phyloP scores from a whole-genome alignment of 1,140 invertebrate genomes.

The Grapholita molesta region DNA sequence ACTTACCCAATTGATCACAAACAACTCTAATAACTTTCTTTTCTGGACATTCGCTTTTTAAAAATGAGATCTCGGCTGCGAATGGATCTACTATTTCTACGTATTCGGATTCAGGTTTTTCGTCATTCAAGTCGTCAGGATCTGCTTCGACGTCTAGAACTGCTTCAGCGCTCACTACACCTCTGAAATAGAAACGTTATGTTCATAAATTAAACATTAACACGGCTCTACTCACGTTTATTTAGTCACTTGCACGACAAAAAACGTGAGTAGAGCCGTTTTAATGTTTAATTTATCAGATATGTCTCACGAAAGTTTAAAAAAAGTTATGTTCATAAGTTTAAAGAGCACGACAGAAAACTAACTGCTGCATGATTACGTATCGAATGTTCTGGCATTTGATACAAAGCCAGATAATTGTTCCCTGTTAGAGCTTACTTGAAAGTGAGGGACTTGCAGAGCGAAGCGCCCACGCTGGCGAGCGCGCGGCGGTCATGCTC shows the following conservation, averaged over 20 bases:
- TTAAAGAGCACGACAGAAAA: too few relatives aligned
- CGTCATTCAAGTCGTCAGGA: conserved; percentile 78
- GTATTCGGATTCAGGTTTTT: conserved; percentile 78
- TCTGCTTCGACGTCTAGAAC: conserved; percentile 65
- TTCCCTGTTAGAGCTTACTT: conserved; percentile 76
- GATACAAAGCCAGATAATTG: too few relatives aligned
- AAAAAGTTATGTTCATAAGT: too few relatives aligned
- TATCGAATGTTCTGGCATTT: background rate
- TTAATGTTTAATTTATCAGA: too few relatives aligned
- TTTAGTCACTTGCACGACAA: too few relatives aligned
- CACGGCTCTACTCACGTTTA: too few relatives aligned
- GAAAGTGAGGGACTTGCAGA: conserved; percentile 87
- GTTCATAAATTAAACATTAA: background rate
- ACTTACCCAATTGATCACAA: conserved; percentile 86
- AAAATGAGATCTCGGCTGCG: conserved; percentile 88
- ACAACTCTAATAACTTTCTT: conserved; percentile 88
- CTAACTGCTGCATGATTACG: too few relatives aligned
- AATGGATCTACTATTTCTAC: conserved; percentile 89
- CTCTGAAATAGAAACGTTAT: conserved; percentile 32
- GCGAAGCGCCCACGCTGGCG: conserved; percentile 83
- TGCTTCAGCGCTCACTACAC: conserved; percentile 56
- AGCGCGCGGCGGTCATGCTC: conserved; percentile 75
- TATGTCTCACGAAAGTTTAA: too few relatives aligned
- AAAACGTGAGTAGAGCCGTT: too few relatives aligned
- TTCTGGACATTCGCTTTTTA: conserved; percentile 85